Base-by-base conservation (phyloP, 2,888 invertebrate species). In the Liopterus haemorrhoidalis region DNA sequence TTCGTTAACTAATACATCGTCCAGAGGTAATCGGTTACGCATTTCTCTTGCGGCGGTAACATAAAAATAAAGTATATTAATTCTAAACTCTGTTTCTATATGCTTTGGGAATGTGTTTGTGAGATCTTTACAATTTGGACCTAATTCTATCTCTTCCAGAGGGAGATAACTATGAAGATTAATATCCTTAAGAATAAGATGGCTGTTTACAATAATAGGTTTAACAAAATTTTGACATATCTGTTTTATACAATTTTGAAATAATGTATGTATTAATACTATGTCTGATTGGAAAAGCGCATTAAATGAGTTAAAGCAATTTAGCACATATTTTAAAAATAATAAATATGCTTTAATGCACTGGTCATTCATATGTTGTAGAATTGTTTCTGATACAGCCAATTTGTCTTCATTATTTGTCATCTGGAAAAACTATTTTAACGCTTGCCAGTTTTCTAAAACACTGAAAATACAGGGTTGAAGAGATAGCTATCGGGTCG, bases 301-400 rank as follows among this genome's bases (percentile, higher is more conserved):
- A 41, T 56, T 54, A 12, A 54, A 40, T 2, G 39, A 31, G 41
- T 56, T 54, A 22, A 56, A 51, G 40, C 41, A 55, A 28, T 44
- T 50, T 12, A 54, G 40, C 8, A 48, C 49, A 38, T 52, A 56
- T 28, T 53, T 52, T 5, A 50, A 35, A 48, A 54, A 55, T 20
- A 44, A 33, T 5, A 55, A 48, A 42, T 54, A 54, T 8, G 43
- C 46, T 31, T 54, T 52, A n/a, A n/a, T n/a, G n/a, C n/a, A n/a
- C n/a, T n/a, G n/a, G n/a, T n/a, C 16, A 38, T 49, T 25, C 41
- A 54, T 33, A 24, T 50, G 27, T n/a, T 27, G 12, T 3, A 35
- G 27, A 22, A 53, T 53, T 20, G 27, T 27, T 20, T 53, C 48
- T 8, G 49, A 45, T 14, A 37, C 27, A 47, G 49, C 49, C 11